Evolutionary conservation across 2,797 vertebrate species (phyloP), one percentile per base, ranked within the genome.

Genomic region (Eurystomus glaucurus): DNA sequence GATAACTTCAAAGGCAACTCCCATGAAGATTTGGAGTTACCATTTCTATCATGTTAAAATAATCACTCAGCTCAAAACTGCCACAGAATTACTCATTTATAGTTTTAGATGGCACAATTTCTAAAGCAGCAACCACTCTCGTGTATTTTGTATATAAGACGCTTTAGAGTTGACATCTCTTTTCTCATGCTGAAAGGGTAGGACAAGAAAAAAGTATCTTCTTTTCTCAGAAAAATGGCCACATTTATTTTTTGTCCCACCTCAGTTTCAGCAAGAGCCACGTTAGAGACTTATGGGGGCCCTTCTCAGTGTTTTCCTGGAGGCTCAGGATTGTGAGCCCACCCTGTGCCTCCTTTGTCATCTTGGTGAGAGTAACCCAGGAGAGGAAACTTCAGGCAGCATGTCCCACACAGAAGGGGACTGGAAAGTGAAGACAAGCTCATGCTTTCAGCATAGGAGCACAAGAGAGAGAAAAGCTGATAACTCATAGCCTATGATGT

Each of bases 241-340:
- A 39, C 15, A 11, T 80, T 74, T 1, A 9, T 35, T 75, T 54
- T 61, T 18, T 16, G 28, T 8, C 57, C 33, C 11, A 26, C 15
- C 64, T 62, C 35, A 46, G 9, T 66, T 88, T 90, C 39, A 50
- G 21, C 46, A 52, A 66, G 18, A 58, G 11, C 29, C 54, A 21
- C 1, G 0, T 57, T 65, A 54, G 28, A 82, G 39, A 10, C 2
- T 35, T 62, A 10, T 0, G 1, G 26, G 33, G n/a, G 6, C 29
- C 45, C 25, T 74, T 64, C 48, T 52, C 39, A 39, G 25, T 18
- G 5, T 62, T 82, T 91, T 90, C 35, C 62, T 76, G 33, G 41
- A 79, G 9, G 8, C 9, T 35, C 6, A 0, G 29, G 9, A 51
- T 2, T 37, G 46, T 18, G 8, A 28, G 57, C 11, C 70, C 18